These are phyloP conservation scores for Oscheius sp. DNA, from an alignment of 1,140 invertebrate genomes.

Conservation along the genomic window DNA sequence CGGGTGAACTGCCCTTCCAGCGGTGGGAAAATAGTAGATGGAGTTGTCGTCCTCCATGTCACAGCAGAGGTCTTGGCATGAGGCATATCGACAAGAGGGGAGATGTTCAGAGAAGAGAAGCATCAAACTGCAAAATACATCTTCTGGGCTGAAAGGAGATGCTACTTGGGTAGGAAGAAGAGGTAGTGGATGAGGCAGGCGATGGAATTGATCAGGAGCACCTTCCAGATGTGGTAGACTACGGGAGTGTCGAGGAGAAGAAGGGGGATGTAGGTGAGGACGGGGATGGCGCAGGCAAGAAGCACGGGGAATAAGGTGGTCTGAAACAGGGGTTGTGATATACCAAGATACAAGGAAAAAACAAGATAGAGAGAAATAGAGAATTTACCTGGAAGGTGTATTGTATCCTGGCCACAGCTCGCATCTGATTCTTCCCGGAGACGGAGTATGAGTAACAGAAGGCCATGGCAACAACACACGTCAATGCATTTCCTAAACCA, in stretches of 20 bases:
- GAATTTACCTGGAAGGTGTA: constrained; percentile 30
- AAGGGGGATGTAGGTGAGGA: constrained; percentile 30
- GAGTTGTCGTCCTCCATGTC: constrained; percentile 36
- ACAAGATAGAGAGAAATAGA: background rate
- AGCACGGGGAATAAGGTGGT: constrained; percentile 23
- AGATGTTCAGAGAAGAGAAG: constrained; percentile 28
- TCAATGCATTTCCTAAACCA: constrained; percentile 33
- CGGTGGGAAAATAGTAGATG: constrained; percentile 42
- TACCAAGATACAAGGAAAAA: background rate
- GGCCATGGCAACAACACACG: constrained; percentile 33
- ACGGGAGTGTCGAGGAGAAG: constrained; percentile 31
- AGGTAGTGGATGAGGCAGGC: constrained; percentile 33
- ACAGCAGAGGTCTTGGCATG: constrained; percentile 24
- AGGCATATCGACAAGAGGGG: constrained; percentile 21
- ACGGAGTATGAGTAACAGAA: constrained; percentile 38
- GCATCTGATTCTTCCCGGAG: constrained; percentile 13
- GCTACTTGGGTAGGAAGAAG: constrained; percentile 38
- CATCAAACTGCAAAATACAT: constrained; percentile 17
- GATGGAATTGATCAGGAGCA: constrained; percentile 29
- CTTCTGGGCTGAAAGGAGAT: background rate
- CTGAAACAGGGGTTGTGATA: constrained; percentile 14
- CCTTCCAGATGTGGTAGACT: constrained; percentile 33
- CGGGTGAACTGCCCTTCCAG: constrained; percentile 26
- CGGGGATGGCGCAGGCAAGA: constrained; percentile 30
- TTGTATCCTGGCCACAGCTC: constrained; percentile 25